Evolutionary conservation across 2,888 invertebrate genomes (phyloP).

Genomic region (Drosophila setosimentum): DNA sequence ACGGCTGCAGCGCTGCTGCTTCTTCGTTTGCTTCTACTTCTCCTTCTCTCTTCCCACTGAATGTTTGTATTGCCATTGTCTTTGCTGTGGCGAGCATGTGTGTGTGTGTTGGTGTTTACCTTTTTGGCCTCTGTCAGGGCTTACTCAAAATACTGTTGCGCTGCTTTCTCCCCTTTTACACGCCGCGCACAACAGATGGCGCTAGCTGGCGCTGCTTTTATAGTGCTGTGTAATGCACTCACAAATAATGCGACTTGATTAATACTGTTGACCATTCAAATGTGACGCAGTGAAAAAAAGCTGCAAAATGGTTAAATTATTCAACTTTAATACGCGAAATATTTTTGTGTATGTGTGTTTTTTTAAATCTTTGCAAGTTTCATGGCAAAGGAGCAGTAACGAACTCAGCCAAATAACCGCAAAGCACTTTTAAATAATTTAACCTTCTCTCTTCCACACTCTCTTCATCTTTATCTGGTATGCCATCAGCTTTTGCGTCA

Average conservation of each 20-base stretch:
- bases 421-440: constrained; percentile 77
- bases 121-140: constrained; percentile 33
- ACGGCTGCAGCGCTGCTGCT: constrained; percentile 23
- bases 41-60: constrained; percentile 47
- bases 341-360: constrained; percentile 21
- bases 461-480: not conserved
- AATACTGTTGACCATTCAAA: constrained; percentile 77
- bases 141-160: constrained; percentile 12
- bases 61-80: constrained; percentile 68
- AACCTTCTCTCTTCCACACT: constrained; percentile 12
- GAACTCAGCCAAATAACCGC: constrained; percentile 62
- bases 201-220: constrained; percentile 29
- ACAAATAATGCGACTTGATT: constrained; percentile 79
- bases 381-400: constrained; percentile 52
- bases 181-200: constrained; percentile 16
- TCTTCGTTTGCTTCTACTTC: not conserved
- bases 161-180: constrained; percentile 3
- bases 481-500: constrained; percentile 16
- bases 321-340: constrained; percentile 46
- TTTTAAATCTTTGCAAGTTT: constrained; percentile 43
- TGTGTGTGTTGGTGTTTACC: constrained; percentile 34
- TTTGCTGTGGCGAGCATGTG: constrained; percentile 32
- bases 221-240: constrained; percentile 69
- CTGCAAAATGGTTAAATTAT: constrained; percentile 29
- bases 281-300: constrained; percentile 45